Conservation (phyloP, 2,113 vertebrate species). For the Alectura lathami region DNA sequence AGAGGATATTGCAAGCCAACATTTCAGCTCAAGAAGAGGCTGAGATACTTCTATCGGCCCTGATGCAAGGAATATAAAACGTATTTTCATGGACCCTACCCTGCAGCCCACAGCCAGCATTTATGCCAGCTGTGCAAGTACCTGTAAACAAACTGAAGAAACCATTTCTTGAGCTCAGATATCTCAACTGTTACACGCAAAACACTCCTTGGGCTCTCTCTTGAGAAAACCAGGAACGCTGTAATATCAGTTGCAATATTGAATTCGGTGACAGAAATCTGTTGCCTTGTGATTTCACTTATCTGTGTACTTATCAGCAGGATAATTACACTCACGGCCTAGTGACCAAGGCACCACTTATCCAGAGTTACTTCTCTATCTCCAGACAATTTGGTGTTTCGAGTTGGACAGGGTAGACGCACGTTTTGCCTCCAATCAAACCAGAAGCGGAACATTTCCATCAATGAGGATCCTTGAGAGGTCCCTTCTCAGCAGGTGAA, state of each 20-base stretch:
- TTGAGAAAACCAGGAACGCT: not conserved
- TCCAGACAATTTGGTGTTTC: not conserved
- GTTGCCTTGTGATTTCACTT: not conserved
- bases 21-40: not conserved
- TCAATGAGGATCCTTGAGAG: not conserved
- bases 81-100: not conserved
- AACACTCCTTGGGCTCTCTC: not conserved
- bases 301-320: not conserved
- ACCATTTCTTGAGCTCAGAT: not conserved
- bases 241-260: rapidly evolving
- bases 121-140: not conserved
- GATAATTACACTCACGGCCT: not conserved
- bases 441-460: not conserved
- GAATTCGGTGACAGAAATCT: not conserved
- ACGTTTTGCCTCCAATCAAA: not conserved
- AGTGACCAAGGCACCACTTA: not conserved
- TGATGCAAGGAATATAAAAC: rapidly evolving
- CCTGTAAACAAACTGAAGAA: rapidly evolving
- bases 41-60: rapidly evolving
- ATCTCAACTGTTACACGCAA: rapidly evolving
- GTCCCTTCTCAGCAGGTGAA: not conserved
- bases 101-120: not conserved
- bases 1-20: not conserved
- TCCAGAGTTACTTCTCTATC: not conserved
- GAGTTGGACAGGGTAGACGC: not conserved